These are phyloP conservation scores for Pica pica DNA, from an alignment of 2,113 vertebrate species.

Conservation along the genomic window DNA sequence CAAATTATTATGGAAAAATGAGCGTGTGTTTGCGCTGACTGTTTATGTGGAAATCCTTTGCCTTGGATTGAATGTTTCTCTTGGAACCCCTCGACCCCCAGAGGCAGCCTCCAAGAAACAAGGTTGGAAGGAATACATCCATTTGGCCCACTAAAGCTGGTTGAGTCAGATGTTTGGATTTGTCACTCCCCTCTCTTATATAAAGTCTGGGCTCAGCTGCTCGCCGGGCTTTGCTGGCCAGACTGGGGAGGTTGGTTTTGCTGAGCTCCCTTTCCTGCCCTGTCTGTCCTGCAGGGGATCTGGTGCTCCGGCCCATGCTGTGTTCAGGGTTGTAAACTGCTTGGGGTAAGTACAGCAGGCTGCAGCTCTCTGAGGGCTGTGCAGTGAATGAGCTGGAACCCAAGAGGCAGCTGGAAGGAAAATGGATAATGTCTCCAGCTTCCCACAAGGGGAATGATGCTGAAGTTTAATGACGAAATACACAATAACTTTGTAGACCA, in stretches of 20 bases:
- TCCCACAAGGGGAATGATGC: not conserved
- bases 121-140: not conserved
- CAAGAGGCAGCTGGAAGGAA: slow-evolving; percentile 41
- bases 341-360: not conserved
- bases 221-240: not conserved
- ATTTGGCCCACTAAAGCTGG: not conserved
- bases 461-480: not conserved
- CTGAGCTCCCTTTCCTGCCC: not conserved
- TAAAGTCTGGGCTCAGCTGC: slow-evolving; percentile 14
- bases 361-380: not conserved
- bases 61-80: not conserved
- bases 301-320: not conserved
- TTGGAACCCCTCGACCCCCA: not conserved
- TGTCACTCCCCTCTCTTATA: not conserved
- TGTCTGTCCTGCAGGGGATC: not conserved
- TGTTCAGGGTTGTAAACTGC: not conserved
- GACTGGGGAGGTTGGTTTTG: not conserved
- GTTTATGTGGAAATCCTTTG: not conserved
- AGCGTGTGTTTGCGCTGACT: not conserved
- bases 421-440: slow-evolving; percentile 7
- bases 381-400: slow-evolving; percentile 1
- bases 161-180: slow-evolving; percentile 17
- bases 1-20: not conserved
- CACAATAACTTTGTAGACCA: not conserved
- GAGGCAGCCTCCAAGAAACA: not conserved